phyloP scores from a whole-genome alignment of 1,140 invertebrate species.

The Nasonia longicornis region DNA sequence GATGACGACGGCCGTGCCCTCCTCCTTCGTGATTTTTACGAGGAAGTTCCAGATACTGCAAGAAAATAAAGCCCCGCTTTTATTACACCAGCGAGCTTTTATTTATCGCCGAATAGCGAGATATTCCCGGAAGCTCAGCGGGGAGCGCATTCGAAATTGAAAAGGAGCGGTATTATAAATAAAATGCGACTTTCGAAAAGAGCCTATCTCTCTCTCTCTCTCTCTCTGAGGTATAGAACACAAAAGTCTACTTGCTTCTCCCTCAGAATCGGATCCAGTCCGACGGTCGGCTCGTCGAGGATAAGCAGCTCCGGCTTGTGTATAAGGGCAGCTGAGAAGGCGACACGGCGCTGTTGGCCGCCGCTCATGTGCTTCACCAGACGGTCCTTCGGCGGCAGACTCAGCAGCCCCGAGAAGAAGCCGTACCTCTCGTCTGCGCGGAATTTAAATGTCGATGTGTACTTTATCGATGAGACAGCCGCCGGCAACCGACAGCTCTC shows the following conservation, averaged over 20 bases:
- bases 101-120: background rate
- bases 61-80: background rate
- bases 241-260: constrained; percentile 75
- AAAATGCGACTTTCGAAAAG: too few species aligned
- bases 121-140: background rate
- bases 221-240: too few species aligned
- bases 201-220: too few species aligned
- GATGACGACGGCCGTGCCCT: constrained; percentile 83
- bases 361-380: constrained; percentile 82
- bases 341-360: constrained; percentile 89
- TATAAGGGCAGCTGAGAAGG: constrained; percentile 87
- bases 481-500: too few species aligned
- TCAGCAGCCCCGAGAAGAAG: constrained; percentile 79
- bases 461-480: background rate
- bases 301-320: constrained; percentile 90
- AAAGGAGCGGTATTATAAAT: too few species aligned
- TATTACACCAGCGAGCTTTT: background rate
- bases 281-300: constrained; percentile 93
- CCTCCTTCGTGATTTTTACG: constrained; percentile 77
- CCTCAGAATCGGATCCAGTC: constrained; percentile 89
- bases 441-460: background rate
- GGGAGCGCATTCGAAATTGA: too few species aligned
- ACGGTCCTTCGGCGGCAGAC: constrained; percentile 76
- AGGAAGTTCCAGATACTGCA: constrained; percentile 91
- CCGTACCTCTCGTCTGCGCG: constrained; percentile 72